Evolutionary conservation across 1,140 invertebrate genomes (phyloP), one percentile per base, ranked within the genome.

Genomic region (Monomorium pharaonis): DNA sequence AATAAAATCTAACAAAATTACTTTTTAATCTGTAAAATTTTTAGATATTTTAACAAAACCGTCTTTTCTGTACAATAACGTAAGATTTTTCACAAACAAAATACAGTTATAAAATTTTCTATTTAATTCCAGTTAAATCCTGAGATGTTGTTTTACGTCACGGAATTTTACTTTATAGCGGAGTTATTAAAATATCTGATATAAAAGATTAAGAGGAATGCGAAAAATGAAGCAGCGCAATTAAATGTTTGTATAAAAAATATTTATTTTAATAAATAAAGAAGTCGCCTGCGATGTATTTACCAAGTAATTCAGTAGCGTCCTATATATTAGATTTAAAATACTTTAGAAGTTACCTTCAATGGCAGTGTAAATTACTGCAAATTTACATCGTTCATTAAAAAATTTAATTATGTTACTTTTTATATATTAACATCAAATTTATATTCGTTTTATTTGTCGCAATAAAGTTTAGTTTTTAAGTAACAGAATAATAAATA

Each of bases 221-320:
- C 14, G 21, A 44, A 44, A 67, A 67, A 67, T 47, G 2, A 24
- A 67, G 12, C 5, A 67, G 12, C 21, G 14, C 21, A 7, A 67
- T 67, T 37, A 67, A 42, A 44, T 16, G 14, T 67, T 67, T 67
- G 37, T 21, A 16, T 4, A 67, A 44, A 21, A 67, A 67, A 67
- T 44, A 67, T 67, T 67, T 24, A 67, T 47, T 44, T 67, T 67
- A 67, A 67, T 67, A 42, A 42, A 10, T 44, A 67, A 67, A 67
- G 63, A 42, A 24, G 16, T 67, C 16, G 12, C 12, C 21, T 67
- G 21, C 21, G 16, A 47, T 44, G n/a, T 67, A 47, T 67, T 67
- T 47, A 24, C 37, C 37, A 44, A 67, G 37, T 21, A 44, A 67
- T 67, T 67, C 37, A 67, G 24, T 44, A 67, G 0, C 1, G 14